Conservation (phyloP, 2,888 invertebrate species). For the Lacanobia wlatinum region DNA sequence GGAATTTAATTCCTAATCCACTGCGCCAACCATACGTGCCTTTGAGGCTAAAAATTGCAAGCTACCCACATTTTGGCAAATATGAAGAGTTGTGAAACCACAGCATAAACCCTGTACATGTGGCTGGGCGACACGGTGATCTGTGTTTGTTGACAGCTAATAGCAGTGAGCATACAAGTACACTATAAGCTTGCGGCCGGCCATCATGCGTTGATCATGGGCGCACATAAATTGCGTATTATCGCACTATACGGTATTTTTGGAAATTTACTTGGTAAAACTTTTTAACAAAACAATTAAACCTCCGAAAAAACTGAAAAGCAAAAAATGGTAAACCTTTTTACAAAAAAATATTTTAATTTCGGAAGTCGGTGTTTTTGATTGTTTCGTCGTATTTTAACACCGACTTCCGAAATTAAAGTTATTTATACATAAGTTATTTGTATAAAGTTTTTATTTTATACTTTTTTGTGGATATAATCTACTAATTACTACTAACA, state of each 20-base stretch:
- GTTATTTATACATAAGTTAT: no score
- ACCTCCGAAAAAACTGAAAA: no score
- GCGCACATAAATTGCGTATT: slow-evolving; percentile 21
- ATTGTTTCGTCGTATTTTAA: no score
- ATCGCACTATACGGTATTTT: background rate
- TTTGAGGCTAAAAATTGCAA: slow-evolving; percentile 10
- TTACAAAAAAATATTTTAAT: no score
- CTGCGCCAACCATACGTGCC: background rate
- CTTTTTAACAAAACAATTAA: no score
- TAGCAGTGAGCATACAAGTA: background rate
- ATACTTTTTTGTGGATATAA: no score
- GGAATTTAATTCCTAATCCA: background rate
- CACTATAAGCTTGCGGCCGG: slow-evolving; percentile 5
- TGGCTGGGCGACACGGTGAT: background rate
- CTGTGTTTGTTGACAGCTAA: slow-evolving; percentile 22
- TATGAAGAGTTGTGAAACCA: slow-evolving; percentile 15
- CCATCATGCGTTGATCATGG: slow-evolving; percentile 15
- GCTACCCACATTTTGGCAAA: background rate
- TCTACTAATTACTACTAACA: no score
- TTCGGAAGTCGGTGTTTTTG: no score
- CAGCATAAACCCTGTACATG: slow-evolving; percentile 13
- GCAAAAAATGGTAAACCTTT: no score
- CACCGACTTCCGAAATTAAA: no score
- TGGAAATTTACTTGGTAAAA: background rate
- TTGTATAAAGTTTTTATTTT: no score